Evolutionary conservation across 2,113 vertebrate species (phyloP).

Genomic region (Oenanthe oenanthe): DNA sequence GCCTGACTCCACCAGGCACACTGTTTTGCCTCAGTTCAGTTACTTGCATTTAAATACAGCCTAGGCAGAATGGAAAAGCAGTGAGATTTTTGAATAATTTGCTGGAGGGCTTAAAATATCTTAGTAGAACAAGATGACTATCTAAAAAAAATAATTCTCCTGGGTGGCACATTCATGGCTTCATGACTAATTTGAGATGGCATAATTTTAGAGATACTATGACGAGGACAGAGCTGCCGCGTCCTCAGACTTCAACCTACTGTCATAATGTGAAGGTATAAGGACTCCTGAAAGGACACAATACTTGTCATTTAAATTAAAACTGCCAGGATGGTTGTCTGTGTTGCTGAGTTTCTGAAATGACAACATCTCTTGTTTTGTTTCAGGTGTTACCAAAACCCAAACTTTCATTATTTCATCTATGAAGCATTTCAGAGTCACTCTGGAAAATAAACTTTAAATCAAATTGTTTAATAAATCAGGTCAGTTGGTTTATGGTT

Average conservation of each 20-base stretch:
- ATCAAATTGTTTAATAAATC: not conserved
- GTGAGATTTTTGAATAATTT: conserved; percentile 61
- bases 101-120: conserved; percentile 70
- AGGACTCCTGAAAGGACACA: conserved; percentile 14
- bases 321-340: conserved; percentile 48
- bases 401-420: not conserved
- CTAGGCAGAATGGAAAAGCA: conserved; percentile 47
- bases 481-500: not conserved
- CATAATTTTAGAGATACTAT: conserved; percentile 60
- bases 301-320: conserved; percentile 53
- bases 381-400: not conserved
- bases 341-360: conserved; percentile 30
- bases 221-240: conserved; percentile 28
- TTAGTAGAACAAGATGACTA: conserved; percentile 56
- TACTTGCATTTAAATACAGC: conserved; percentile 51
- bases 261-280: conserved; percentile 18
- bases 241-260: conserved; percentile 27
- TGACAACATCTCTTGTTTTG: not conserved
- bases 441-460: not conserved
- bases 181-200: conserved; percentile 69
- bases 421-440: not conserved
- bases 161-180: conserved; percentile 54
- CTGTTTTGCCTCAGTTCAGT: conserved; percentile 47
- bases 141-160: conserved; percentile 55
- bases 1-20: conserved; percentile 38